These are phyloP conservation scores for Anthoscopus minutus DNA, from an alignment of 2,113 vertebrate species.

Conservation along the genomic window DNA sequence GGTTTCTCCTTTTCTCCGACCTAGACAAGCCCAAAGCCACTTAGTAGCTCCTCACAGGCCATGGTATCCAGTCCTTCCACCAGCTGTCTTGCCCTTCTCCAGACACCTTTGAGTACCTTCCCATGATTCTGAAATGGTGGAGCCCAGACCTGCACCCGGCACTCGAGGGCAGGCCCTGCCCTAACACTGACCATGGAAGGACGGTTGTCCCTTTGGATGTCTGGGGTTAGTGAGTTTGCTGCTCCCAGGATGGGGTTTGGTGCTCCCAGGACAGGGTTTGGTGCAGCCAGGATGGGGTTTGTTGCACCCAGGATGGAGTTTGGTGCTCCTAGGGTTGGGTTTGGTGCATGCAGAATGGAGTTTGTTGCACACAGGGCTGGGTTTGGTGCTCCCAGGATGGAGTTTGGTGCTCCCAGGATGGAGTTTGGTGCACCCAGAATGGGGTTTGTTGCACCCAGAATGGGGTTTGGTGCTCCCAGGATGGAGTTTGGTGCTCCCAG, in stretches of 20 bases:
- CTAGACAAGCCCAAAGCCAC: not conserved
- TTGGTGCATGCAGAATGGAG: not conserved
- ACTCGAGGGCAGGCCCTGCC: not conserved
- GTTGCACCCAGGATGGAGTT: too few relatives aligned
- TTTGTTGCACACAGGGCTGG: not conserved
- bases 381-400: not conserved
- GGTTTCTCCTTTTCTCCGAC: not conserved
- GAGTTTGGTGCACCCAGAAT: not conserved
- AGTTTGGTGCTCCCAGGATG: not conserved
- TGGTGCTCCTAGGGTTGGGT: too few relatives aligned
- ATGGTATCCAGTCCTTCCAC: not conserved
- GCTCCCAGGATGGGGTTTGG: not conserved
- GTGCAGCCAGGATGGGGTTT: not conserved
- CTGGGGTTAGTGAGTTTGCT: too few relatives aligned
- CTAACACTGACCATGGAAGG: rapidly evolving
- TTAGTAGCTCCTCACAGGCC: not conserved
- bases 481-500: not conserved
- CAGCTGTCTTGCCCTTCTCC: not conserved
- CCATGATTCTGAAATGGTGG: not conserved
- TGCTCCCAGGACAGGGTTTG: too few relatives aligned
- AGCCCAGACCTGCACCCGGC: not conserved
- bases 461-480: not conserved
- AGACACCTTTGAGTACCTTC: not conserved
- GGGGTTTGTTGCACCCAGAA: not conserved
- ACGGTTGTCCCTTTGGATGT: not conserved